phyloP scores from a whole-genome alignment of 2,888 invertebrate genomes.

The Leistus spinibarbis region DNA sequence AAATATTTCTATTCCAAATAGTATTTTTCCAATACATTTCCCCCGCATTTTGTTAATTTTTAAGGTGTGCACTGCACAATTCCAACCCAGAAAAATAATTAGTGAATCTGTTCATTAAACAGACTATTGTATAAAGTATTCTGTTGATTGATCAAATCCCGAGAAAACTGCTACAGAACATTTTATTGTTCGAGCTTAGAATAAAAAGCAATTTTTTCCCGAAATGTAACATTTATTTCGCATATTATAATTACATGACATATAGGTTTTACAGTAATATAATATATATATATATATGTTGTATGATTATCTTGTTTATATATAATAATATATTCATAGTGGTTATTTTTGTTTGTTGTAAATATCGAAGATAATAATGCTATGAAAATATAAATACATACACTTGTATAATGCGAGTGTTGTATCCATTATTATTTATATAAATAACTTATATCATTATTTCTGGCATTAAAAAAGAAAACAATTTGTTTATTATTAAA shows the following conservation, averaged over 20 bases:
- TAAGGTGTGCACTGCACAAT: too few relatives aligned
- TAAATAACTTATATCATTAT: neutral
- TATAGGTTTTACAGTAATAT: constrained; percentile 18
- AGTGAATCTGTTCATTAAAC: too few relatives aligned
- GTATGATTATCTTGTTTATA: constrained; percentile 4
- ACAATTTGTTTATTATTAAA: constrained; percentile 1
- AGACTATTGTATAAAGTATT: too few relatives aligned
- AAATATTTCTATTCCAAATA: too few relatives aligned
- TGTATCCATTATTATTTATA: neutral
- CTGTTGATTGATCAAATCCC: too few relatives aligned
- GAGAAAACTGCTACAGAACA: too few relatives aligned
- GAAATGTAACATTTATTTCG: constrained; percentile 10
- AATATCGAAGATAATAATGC: constrained; percentile 29
- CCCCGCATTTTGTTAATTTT: too few relatives aligned
- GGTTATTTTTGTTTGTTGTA: constrained; percentile 28
- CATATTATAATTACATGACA: constrained; percentile 26
- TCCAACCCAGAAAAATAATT: too few relatives aligned
- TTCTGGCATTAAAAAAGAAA: constrained; percentile 10
- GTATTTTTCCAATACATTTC: too few relatives aligned
- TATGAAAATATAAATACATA: constrained; percentile 34
- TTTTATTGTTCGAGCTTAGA: neutral
- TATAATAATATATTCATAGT: constrained; percentile 22
- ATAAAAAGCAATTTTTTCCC: neutral
- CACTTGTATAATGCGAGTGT: constrained; percentile 5
- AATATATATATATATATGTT: constrained; percentile 10